Evolutionary conservation across 2,888 invertebrate species (phyloP).

Genomic region (Podotricha telesiphe): DNA sequence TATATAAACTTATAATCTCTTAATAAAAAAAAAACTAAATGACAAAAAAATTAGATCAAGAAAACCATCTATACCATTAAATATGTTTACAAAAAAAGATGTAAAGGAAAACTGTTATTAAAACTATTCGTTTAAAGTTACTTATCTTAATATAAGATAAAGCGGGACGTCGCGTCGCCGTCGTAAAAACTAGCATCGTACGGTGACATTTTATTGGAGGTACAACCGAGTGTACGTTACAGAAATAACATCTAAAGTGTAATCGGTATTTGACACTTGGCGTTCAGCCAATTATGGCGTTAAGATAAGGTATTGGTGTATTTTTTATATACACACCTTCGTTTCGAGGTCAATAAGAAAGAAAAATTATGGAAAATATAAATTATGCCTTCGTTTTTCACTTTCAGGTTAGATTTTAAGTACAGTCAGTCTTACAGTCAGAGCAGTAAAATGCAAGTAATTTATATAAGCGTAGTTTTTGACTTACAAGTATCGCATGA

Average conservation of each 20-base stretch:
- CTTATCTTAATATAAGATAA: slow-evolving; percentile 10
- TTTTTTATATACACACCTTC: background rate
- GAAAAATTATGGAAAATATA: no score
- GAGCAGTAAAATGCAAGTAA: no score
- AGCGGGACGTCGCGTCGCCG: background rate
- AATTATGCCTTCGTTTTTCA: no score
- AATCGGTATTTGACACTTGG: slow-evolving; percentile 42
- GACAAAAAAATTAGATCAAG: no score
- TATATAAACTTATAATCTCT: no score
- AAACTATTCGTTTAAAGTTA: background rate
- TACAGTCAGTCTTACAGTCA: no score
- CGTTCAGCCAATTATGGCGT: slow-evolving; percentile 30
- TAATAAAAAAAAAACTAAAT: no score
- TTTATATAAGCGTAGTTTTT: no score
- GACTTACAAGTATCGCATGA: no score
- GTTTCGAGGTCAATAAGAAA: background rate
- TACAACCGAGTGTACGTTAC: slow-evolving; percentile 42
- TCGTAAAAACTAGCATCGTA: slow-evolving; percentile 20
- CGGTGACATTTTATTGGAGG: slow-evolving; percentile 40
- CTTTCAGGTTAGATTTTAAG: no score
- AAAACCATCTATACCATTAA: background rate
- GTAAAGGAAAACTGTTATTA: background rate
- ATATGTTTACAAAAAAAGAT: background rate
- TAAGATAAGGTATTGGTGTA: slow-evolving; percentile 15
- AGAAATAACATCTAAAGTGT: slow-evolving; percentile 44